Evolutionary conservation across 2,888 invertebrate species (phyloP).

Genomic region (Vandiemenella viatica): DNA sequence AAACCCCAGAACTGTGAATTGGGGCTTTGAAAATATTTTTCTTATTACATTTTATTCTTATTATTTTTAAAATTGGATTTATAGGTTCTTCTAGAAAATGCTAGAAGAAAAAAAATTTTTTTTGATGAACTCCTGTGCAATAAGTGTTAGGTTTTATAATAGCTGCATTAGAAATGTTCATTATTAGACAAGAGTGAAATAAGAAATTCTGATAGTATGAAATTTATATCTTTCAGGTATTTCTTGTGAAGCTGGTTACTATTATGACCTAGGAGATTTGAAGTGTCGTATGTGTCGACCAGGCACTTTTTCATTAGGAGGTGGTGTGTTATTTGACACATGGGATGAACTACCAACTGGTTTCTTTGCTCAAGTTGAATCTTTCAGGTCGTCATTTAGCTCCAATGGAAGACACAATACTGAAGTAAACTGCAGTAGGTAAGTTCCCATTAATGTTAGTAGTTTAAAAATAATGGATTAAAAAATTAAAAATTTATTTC

Average conservation of each 20-base stretch:
- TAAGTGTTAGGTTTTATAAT: too few relatives aligned
- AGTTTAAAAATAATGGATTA: not conserved
- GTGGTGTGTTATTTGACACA: conserved; percentile 35
- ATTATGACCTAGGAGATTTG: conserved; percentile 33
- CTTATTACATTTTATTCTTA: too few relatives aligned
- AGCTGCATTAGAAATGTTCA: too few relatives aligned
- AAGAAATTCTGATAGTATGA: too few relatives aligned
- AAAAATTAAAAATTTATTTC: not conserved
- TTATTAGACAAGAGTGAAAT: too few relatives aligned
- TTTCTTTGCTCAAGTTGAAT: conserved; percentile 28
- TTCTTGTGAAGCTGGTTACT: conserved; percentile 36
- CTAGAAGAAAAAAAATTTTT: too few relatives aligned
- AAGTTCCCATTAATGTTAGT: conserved; percentile 15
- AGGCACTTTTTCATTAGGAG: conserved; percentile 39
- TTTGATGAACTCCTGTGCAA: too few relatives aligned
- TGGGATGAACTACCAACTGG: conserved; percentile 35
- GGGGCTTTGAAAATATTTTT: too few relatives aligned
- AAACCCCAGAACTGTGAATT: too few relatives aligned
- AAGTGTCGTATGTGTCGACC: conserved; percentile 33
- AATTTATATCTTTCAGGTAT: conserved; percentile 22
- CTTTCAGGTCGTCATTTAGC: conserved; percentile 24
- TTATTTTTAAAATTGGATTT: too few relatives aligned
- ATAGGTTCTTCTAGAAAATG: too few relatives aligned
- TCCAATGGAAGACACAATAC: conserved; percentile 21
- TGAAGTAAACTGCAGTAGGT: conserved; percentile 28